Percentiles rank a stretch among this genome's conserved stretches.
Conservation (phyloP, 2,888 invertebrate species). For the Anaspis maculata region DNA sequence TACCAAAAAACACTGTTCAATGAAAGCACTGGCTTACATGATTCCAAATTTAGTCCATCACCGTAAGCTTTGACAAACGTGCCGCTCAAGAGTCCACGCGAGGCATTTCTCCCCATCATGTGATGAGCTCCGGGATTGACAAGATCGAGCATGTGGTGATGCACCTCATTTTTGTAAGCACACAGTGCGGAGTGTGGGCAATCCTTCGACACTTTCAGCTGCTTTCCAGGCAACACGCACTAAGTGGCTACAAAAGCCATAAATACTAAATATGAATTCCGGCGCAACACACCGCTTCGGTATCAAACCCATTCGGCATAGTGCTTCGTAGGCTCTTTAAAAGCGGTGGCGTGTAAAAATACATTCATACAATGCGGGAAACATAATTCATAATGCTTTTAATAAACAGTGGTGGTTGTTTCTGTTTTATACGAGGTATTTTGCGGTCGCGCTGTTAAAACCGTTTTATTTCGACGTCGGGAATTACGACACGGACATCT, state of each 20-base stretch:
- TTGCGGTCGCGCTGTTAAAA: slow-evolving; percentile 9
- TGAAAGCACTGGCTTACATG: too few species aligned
- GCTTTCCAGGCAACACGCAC: slow-evolving; percentile 23
- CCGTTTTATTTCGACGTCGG: slow-evolving; percentile 11
- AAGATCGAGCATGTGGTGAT: too few species aligned
- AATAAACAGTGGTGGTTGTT: slow-evolving; percentile 30
- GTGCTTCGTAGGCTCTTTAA: slow-evolving; percentile 1
- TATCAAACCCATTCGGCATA: slow-evolving; percentile 1
- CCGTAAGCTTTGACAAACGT: too few species aligned
- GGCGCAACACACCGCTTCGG: slow-evolving; percentile 3
- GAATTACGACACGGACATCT: slow-evolving; percentile 13
- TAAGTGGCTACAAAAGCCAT: slow-evolving; percentile 30
- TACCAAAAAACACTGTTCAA: too few species aligned
- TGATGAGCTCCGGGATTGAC: too few species aligned
- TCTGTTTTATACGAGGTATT: slow-evolving; percentile 21
- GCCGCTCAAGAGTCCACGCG: too few species aligned
- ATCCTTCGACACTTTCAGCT: slow-evolving; percentile 25
- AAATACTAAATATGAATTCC: slow-evolving; percentile 31
- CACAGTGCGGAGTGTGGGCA: too few species aligned
- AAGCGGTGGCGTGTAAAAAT: slow-evolving; percentile 28
- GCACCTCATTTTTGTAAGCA: too few species aligned
- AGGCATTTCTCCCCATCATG: too few species aligned
- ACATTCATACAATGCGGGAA: slow-evolving; percentile 30
- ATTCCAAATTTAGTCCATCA: too few species aligned
- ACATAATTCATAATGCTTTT: slow-evolving; percentile 30